Evolutionary conservation across 2,888 invertebrate species (phyloP), one percentile per base, ranked within the genome.

Genomic region (Lacanobia oleracea): DNA sequence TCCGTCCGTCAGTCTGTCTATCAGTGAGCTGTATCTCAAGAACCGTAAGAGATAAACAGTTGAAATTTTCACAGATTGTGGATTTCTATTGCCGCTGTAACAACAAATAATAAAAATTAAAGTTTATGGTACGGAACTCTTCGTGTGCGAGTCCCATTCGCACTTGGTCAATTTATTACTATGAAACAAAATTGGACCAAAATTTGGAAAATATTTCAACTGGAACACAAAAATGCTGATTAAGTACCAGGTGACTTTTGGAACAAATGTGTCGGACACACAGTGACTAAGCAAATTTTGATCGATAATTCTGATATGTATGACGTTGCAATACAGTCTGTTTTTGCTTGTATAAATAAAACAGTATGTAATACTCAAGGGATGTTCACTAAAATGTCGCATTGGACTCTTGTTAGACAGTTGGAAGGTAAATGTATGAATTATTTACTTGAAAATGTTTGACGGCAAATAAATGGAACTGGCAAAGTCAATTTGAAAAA

Each of bases 341-440:
- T 2, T 45, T 72, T 65, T 27, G 50, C 37, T 50, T 59, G 2
- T 9, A 18, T 33, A 27, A 51, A 72, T 43, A 33, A 72, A 79
- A 48, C 40, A 61, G n/a, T 37, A 54, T 53, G 59, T 6, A 77
- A 48, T 23, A 43, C 74, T n/a, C 67, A 27, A 54, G 75, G 67
- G 53, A 74, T 73, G 21, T 63, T 43, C 12, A 45, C 68, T 61
- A 45, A 76, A 61, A 54, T 77, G 51, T 65, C 51, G 59, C 72
- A 65, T 48, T 40, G 21, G 45, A 48, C 21, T 50, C 33, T 63
- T 69, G 51, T 65, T 56, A 23, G 50, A 71, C 43, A 77, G 62
- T 67, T 67, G 40, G 54, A 72, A 63, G 53, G 74, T 45, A 16
- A 18, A 60, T 43, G 9, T 53, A 40, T 72, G 10, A 37, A 63